Percentiles rank a stretch among this genome's conserved stretches.
Evolutionary conservation across 1,140 invertebrate species (phyloP).

Genomic region (Panagrolaimus sp.): DNA sequence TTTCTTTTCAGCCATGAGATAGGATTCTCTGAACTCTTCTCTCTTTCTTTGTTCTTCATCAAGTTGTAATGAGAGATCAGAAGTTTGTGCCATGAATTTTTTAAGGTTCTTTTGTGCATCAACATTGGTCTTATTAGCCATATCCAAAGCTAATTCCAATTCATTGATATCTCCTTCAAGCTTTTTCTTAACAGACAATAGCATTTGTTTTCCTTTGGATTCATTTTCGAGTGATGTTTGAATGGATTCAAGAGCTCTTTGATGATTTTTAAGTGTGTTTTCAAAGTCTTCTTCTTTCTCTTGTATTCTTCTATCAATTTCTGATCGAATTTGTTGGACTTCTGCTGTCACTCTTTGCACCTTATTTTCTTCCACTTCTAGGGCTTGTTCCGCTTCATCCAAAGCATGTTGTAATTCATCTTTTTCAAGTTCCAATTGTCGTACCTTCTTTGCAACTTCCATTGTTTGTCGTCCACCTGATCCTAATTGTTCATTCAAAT

Average conservation of each 20-base stretch:
- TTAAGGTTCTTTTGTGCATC: slow-evolving; percentile 98
- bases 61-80: slow-evolving; percentile 71
- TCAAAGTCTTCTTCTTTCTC: slow-evolving; percentile 99
- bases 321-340: slow-evolving; percentile 90
- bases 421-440: slow-evolving; percentile 95
- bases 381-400: slow-evolving; percentile 94
- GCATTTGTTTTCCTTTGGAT: slow-evolving; percentile 96
- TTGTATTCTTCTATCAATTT: slow-evolving; percentile 79
- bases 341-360: slow-evolving; percentile 88
- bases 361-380: slow-evolving; percentile 97
- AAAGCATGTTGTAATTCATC: slow-evolving; percentile 91
- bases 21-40: slow-evolving; percentile 56
- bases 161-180: slow-evolving; percentile 98
- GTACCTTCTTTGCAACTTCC: slow-evolving; percentile 95
- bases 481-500: slow-evolving; percentile 93
- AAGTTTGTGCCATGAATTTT: slow-evolving; percentile 86
- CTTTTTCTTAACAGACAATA: slow-evolving; percentile 99
- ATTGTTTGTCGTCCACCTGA: slow-evolving; percentile 87
- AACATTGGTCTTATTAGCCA: slow-evolving; percentile 93
- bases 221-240: slow-evolving; percentile 97
- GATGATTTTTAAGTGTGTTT: slow-evolving; percentile 97
- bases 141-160: slow-evolving; percentile 93
- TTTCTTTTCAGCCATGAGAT: slow-evolving; percentile 53
- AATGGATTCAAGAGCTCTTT: slow-evolving; percentile 90
- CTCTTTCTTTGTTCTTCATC: slow-evolving; percentile 41